These are phyloP conservation scores for Pheosia gnoma DNA, from an alignment of 2,888 invertebrate species.

Conservation along the genomic window DNA sequence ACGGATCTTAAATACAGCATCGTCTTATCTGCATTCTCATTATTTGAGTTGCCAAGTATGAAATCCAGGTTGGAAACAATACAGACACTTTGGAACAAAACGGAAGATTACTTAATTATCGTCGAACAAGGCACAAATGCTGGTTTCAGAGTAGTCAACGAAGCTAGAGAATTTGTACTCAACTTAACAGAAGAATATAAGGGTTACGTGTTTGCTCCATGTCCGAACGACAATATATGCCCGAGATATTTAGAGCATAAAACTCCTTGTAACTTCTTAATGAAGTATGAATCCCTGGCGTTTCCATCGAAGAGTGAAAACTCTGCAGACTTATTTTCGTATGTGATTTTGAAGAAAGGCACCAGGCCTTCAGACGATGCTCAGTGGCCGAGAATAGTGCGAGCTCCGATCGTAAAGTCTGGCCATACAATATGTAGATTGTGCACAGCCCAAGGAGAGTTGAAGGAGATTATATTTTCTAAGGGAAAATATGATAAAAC, in stretches of 20 bases:
- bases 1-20: constrained; percentile 88
- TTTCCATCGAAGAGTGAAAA: constrained; percentile 71
- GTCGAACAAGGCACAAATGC: constrained; percentile 93
- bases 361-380: constrained; percentile 71
- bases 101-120: constrained; percentile 91
- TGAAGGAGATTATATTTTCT: constrained; percentile 91
- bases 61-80: constrained; percentile 87
- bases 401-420: constrained; percentile 87
- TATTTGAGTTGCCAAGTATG: constrained; percentile 90
- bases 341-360: constrained; percentile 93
- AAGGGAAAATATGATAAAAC: constrained; percentile 90
- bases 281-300: constrained; percentile 84
- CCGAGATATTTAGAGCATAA: constrained; percentile 87
- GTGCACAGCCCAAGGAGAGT: constrained; percentile 89
- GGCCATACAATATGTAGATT: constrained; percentile 90
- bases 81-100: constrained; percentile 93
- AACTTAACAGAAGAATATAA: constrained; percentile 68
- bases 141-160: constrained; percentile 92
- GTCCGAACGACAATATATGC: constrained; percentile 92
- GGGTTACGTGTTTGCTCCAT: constrained; percentile 92
- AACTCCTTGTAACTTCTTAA: constrained; percentile 91
- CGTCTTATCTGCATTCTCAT: constrained; percentile 90
- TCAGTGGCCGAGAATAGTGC: constrained; percentile 92
- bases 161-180: constrained; percentile 92
- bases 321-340: constrained; percentile 87